A percentile compares a stretch with the other conserved stretches of the same genome.
These are phyloP conservation scores for Melanocharis versteri DNA, from an alignment of 2,113 vertebrate species.

Conservation along the genomic window DNA sequence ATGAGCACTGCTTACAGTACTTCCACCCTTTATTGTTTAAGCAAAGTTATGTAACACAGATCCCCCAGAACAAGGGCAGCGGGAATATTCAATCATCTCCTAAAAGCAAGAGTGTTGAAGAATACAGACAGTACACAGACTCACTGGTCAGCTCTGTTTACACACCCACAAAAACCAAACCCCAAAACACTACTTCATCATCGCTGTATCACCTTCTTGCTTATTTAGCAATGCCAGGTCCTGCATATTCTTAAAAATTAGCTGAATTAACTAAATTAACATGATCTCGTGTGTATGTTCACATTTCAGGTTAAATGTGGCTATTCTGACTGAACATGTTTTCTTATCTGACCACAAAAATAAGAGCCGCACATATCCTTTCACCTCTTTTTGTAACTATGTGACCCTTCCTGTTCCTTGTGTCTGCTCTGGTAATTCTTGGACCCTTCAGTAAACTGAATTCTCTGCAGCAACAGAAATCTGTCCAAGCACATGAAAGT, in stretches of 20 bases:
- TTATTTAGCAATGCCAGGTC: not conserved
- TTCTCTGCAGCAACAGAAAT: not conserved
- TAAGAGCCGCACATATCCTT: not conserved
- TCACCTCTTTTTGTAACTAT: not conserved
- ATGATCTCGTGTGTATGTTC: not conserved
- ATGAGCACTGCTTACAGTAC: not conserved
- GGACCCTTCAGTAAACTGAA: not conserved
- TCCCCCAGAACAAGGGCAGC: not conserved
- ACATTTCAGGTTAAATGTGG: not conserved
- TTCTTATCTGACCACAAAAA: not conserved
- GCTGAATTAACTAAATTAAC: not conserved
- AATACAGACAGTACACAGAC: not conserved
- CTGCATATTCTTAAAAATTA: not conserved
- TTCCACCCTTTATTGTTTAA: constrained; percentile 6
- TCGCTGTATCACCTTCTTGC: not conserved
- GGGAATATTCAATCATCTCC: not conserved
- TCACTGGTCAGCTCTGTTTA: not conserved
- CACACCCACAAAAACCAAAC: accelerated
- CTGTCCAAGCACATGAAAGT: not conserved
- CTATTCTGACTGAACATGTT: not conserved
- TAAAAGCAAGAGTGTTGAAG: not conserved
- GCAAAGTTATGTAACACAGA: not conserved
- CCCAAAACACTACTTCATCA: not conserved
- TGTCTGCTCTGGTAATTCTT: not conserved
- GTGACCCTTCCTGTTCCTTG: not conserved